Percentiles rank a stretch among this genome's conserved stretches.
phyloP scores from a whole-genome alignment of 2,113 vertebrate genomes.

The Madoqua kirkii region DNA sequence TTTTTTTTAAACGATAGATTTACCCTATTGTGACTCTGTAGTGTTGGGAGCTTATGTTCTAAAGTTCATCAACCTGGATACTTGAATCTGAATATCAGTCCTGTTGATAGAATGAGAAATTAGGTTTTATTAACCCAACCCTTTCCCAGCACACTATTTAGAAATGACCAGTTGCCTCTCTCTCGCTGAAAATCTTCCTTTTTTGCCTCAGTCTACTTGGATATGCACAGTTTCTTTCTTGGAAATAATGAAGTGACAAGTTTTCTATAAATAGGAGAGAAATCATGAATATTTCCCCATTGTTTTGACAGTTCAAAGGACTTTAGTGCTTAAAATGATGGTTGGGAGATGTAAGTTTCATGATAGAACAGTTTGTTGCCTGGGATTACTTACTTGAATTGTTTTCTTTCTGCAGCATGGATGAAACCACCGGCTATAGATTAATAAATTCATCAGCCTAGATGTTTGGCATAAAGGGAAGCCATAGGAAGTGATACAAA shows the following conservation, averaged over 20 bases:
- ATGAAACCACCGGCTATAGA: not conserved
- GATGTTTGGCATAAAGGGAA: not conserved
- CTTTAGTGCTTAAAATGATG: not conserved
- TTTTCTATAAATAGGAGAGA: not conserved
- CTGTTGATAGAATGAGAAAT: not conserved
- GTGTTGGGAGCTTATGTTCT: not conserved
- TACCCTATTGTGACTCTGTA: not conserved
- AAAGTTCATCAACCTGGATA: not conserved
- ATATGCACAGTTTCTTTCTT: not conserved
- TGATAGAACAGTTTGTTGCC: not conserved
- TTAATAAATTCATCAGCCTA: constrained; percentile 36
- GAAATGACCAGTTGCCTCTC: not conserved
- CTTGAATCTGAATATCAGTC: not conserved
- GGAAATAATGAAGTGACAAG: not conserved
- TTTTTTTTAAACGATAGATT: not conserved
- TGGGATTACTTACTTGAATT: not conserved
- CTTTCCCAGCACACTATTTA: not conserved
- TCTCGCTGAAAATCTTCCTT: not conserved
- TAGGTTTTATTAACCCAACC: not conserved
- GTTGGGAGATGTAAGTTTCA: not conserved
- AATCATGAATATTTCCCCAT: not conserved
- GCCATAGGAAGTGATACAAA: constrained; percentile 20
- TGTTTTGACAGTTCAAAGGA: not conserved
- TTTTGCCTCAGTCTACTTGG: not conserved
- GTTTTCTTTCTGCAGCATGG: not conserved